These are phyloP conservation scores for Slavum lentiscoides DNA, from an alignment of 2,888 invertebrate genomes.

Conservation along the genomic window DNA sequence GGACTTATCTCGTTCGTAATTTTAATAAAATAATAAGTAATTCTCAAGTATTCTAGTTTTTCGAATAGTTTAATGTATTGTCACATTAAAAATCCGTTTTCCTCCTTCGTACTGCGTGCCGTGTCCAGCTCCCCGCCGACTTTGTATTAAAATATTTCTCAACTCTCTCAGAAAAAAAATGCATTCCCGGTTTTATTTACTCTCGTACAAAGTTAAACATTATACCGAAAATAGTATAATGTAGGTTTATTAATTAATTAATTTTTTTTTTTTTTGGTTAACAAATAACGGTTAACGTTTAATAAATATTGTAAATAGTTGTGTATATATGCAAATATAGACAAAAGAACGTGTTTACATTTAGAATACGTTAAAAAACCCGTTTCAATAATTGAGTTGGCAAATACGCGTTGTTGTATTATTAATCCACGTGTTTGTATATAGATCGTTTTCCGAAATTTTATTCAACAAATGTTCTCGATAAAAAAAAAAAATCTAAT, in stretches of 20 bases:
- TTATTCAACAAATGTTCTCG: neutral
- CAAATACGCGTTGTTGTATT: neutral
- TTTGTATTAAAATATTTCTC: neutral
- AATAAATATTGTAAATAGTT: neutral
- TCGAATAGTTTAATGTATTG: no score
- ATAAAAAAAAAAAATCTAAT: neutral
- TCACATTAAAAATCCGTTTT: no score
- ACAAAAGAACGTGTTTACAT: constrained; percentile 1
- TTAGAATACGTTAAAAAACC: neutral
- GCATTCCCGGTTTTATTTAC: neutral
- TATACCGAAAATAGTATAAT: neutral
- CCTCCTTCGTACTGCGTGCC: no score
- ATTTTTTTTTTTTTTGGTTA: neutral
- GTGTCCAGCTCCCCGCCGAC: neutral
- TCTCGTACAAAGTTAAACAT: neutral
- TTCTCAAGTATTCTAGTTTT: no score
- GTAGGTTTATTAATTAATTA: neutral
- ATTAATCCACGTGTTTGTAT: neutral
- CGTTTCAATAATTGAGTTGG: neutral
- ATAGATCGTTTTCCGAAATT: neutral
- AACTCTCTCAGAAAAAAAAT: neutral
- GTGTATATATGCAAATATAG: neutral
- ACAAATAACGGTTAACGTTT: neutral
- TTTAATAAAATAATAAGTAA: no score
- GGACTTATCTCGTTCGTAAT: no score